These are phyloP conservation scores for Corythornis vintsioides DNA, from an alignment of 2,113 vertebrate genomes.

Conservation along the genomic window DNA sequence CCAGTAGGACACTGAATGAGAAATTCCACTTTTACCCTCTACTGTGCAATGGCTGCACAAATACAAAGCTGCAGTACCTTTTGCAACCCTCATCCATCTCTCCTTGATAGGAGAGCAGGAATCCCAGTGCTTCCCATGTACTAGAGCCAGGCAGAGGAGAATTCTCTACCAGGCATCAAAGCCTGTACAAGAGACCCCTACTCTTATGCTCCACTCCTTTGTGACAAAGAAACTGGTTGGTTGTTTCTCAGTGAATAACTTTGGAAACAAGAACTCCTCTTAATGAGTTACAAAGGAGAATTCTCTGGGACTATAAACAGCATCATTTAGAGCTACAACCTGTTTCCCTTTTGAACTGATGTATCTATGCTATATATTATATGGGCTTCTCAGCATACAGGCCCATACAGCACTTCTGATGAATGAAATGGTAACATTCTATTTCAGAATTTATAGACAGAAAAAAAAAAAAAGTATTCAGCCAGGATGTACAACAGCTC, in stretches of 20 bases:
- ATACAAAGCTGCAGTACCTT: background rate
- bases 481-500: background rate
- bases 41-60: background rate
- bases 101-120: background rate
- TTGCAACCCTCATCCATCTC: conserved; percentile 8
- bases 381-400: background rate
- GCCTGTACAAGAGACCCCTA: background rate
- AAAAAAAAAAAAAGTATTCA: background rate
- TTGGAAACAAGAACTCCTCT: background rate
- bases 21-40: background rate
- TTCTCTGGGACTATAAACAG: background rate
- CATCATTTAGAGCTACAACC: background rate
- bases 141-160: background rate
- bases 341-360: background rate
- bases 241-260: background rate
- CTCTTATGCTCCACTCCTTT: background rate
- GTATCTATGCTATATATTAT: background rate
- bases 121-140: background rate
- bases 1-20: background rate
- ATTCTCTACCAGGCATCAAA: background rate
- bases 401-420: background rate
- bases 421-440: background rate
- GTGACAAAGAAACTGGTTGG: background rate
- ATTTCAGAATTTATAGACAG: background rate
- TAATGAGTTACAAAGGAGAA: background rate